Evolutionary conservation across 1,140 invertebrate genomes (phyloP).

Genomic region (Brachystomella parvula): DNA sequence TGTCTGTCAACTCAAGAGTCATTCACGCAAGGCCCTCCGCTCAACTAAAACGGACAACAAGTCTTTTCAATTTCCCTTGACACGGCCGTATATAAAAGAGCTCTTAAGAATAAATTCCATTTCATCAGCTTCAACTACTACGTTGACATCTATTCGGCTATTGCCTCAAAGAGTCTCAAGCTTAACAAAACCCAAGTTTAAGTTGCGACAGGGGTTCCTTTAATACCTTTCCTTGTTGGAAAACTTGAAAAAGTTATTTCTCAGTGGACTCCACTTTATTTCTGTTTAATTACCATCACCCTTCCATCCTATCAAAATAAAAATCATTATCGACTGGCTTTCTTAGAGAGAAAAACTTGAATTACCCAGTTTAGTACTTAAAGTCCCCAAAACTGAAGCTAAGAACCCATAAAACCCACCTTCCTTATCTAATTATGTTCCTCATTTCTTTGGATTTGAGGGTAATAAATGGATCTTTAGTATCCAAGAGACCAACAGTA

Average conservation of each 20-base stretch:
- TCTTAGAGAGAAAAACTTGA: neutral
- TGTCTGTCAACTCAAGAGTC: neutral
- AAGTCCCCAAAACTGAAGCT: neutral
- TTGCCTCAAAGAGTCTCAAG: neutral
- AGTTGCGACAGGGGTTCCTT: neutral
- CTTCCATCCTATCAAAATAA: neutral
- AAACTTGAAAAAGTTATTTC: neutral
- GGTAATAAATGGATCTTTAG: neutral
- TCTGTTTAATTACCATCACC: neutral
- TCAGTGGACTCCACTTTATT: neutral
- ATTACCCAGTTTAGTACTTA: neutral
- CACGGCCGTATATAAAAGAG: neutral
- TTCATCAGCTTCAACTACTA: neutral
- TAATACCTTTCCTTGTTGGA: no score
- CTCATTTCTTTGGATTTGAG: neutral
- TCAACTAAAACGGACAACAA: neutral
- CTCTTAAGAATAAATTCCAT: neutral
- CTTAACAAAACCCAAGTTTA: neutral
- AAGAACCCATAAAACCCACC: neutral
- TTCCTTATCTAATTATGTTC: neutral
- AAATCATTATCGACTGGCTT: neutral
- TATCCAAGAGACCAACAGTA: no score
- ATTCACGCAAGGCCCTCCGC: neutral
- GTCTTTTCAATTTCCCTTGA: neutral
- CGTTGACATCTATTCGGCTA: neutral